Base-by-base conservation (phyloP, 2,888 invertebrate genomes). In the Diaphora mendica region DNA sequence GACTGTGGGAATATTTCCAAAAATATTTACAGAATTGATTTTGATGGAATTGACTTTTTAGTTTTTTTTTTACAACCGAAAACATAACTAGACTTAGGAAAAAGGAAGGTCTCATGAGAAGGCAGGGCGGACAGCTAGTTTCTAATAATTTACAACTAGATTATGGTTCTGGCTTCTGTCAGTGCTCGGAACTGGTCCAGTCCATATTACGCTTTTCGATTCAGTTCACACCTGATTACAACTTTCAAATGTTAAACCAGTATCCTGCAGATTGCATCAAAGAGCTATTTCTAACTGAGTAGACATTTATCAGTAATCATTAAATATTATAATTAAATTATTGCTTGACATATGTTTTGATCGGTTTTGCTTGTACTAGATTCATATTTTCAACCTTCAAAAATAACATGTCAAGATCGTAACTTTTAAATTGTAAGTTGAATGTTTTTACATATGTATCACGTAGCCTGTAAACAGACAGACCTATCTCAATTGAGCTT, bases 161-260 rank as follows among this genome's bases (percentile, higher is more conserved):
- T n/a, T n/a, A n/a, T 11, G 3, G 9, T 55, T 55, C 62, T 62
- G 15, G 1, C 17, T 62, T 8, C 17, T 62, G 30, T 62, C 17
- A 5, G 17, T 30, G 7, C 62, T 17, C 15, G 8, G 62, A 15
- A 62, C 30, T 30, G 62, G 62, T 30, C 8, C 26, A 26, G 1
- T 8, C 30, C 30, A 30, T 62, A 62, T 30, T 62, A 62, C 8
- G 62, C 15, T 17, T 62, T 62, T 62, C 13, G n/a, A 26, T 26
- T 26, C 44, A 67, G 20, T 68, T 55, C 51, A 55, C 35, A 39
- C n/a, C 55, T 68, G 30, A 39, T 48, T 65, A 42, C 70, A 42
- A 71, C 71, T 65, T 71, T 65, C 39, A 20, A 62, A 68, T 30
- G 35, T 9, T 9, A 68, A 72, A 33, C 64, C 17, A 35, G 66